phyloP scores from a whole-genome alignment of 1,140 invertebrate species.

The Atta texana region DNA sequence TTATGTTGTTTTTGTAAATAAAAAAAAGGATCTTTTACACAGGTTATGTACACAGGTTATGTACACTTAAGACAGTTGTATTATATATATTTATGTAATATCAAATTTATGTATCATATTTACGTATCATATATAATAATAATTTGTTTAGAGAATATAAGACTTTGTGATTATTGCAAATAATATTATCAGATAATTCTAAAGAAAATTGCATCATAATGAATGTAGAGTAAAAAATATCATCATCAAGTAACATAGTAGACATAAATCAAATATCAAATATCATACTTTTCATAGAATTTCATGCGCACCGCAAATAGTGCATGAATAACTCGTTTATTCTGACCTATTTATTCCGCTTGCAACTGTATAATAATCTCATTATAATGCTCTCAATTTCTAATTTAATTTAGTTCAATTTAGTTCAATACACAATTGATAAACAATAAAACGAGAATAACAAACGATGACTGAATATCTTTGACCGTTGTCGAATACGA shows the following conservation, averaged over 20 bases:
- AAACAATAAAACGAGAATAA: slow-evolving; percentile 29
- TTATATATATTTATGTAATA: too few relatives aligned
- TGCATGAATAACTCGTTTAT: slow-evolving; percentile 16
- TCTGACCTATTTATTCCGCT: slow-evolving; percentile 10
- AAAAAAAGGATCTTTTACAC: too few relatives aligned
- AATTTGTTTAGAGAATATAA: neutral
- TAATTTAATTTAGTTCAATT: slow-evolving; percentile 29
- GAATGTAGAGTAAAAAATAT: neutral
- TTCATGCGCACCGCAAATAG: neutral
- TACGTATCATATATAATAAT: slow-evolving; percentile 1
- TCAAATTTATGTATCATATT: too few relatives aligned
- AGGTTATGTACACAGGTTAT: too few relatives aligned
- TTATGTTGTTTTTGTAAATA: too few relatives aligned
- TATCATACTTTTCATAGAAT: neutral
- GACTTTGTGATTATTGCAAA: neutral
- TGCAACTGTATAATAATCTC: slow-evolving; percentile 16
- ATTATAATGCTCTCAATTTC: slow-evolving; percentile 21
- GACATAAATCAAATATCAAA: neutral
- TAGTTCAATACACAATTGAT: slow-evolving; percentile 18
- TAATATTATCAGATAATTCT: neutral
- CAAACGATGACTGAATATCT: slow-evolving; percentile 6
- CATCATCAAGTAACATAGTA: neutral
- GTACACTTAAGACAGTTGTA: too few relatives aligned
- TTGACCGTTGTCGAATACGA: slow-evolving; percentile 13
- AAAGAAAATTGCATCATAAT: neutral